Evolutionary conservation across 1,140 invertebrate species (phyloP).

Genomic region (Bombus impatiens): DNA sequence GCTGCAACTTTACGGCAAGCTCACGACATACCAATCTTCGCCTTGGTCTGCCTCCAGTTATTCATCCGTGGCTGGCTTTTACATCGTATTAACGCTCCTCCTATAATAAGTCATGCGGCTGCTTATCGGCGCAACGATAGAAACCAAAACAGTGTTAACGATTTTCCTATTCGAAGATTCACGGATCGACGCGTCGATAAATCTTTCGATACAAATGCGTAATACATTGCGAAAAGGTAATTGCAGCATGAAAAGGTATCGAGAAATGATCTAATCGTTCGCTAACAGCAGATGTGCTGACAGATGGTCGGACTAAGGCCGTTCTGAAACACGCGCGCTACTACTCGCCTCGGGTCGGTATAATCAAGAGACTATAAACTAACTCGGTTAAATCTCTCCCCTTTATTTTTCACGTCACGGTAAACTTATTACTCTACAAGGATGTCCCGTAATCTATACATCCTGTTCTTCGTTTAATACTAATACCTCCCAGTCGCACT

Average conservation of each 20-base stretch:
- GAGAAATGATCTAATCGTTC: slow-evolving; percentile 28
- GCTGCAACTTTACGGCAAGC: slow-evolving; percentile 25
- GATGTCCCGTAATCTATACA: background rate
- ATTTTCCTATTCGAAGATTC: slow-evolving; percentile 36
- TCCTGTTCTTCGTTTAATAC: slow-evolving; percentile 1
- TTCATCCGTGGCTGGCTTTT: slow-evolving; percentile 40
- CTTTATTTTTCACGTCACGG: slow-evolving; percentile 6
- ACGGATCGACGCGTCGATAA: slow-evolving; percentile 24
- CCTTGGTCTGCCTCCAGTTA: slow-evolving; percentile 31
- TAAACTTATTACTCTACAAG: slow-evolving; percentile 17
- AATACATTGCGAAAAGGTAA: slow-evolving; percentile 14
- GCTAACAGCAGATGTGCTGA: slow-evolving; percentile 49
- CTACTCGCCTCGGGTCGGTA: slow-evolving; percentile 52
- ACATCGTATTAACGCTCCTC: slow-evolving; percentile 42
- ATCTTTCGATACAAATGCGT: background rate
- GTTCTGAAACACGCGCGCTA: slow-evolving; percentile 63
- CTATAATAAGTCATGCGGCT: slow-evolving; percentile 32
- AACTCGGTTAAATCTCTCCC: slow-evolving; percentile 10
- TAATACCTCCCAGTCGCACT: no score
- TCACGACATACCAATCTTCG: slow-evolving; percentile 41
- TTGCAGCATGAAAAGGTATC: slow-evolving; percentile 32
- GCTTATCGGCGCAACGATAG: slow-evolving; percentile 26
- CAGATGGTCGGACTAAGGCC: slow-evolving; percentile 56
- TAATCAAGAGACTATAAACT: slow-evolving; percentile 27
- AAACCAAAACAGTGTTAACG: slow-evolving; percentile 29